Conservation (phyloP, 2,888 invertebrate species). For the Lasioglossum figueresi region DNA sequence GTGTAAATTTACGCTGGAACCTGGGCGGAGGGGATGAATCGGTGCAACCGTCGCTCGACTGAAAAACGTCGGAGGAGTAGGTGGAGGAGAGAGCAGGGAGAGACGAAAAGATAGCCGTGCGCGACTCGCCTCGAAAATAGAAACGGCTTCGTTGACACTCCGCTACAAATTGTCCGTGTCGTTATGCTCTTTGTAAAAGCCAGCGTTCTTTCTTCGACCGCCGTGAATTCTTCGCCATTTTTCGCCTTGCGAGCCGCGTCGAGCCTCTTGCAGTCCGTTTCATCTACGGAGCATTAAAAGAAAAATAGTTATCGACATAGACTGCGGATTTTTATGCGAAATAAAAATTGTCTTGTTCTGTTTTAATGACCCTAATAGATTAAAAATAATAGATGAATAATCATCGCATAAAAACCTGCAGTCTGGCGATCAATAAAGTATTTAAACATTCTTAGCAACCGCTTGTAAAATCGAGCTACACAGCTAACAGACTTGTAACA, state of each 20-base stretch:
- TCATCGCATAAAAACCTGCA: not conserved
- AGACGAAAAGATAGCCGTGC: constrained; percentile 65
- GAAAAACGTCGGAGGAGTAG: constrained; percentile 58
- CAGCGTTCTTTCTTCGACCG: constrained; percentile 38
- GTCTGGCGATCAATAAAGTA: not conserved
- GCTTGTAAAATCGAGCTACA: not conserved
- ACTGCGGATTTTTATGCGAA: not conserved
- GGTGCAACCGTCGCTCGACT: constrained; percentile 48
- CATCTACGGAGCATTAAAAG: not conserved
- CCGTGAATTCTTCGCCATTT: constrained; percentile 26
- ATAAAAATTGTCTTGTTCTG: not conserved
- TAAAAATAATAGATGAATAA: not conserved
- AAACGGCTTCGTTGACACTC: constrained; percentile 82
- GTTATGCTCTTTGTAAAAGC: constrained; percentile 75
- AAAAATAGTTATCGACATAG: not conserved
- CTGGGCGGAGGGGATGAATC: constrained; percentile 11
- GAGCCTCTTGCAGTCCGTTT: not conserved
- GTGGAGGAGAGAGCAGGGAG: constrained; percentile 49
- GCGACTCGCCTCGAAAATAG: constrained; percentile 79
- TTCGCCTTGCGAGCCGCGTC: not conserved
- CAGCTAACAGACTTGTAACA: not conserved
- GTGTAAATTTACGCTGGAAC: constrained; percentile 48
- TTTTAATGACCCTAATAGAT: too few relatives aligned
- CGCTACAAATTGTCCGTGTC: constrained; percentile 83
- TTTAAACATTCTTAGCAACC: not conserved